Evolutionary conservation across 2,888 invertebrate genomes (phyloP).

Genomic region (Pristionchus maxplancki): DNA sequence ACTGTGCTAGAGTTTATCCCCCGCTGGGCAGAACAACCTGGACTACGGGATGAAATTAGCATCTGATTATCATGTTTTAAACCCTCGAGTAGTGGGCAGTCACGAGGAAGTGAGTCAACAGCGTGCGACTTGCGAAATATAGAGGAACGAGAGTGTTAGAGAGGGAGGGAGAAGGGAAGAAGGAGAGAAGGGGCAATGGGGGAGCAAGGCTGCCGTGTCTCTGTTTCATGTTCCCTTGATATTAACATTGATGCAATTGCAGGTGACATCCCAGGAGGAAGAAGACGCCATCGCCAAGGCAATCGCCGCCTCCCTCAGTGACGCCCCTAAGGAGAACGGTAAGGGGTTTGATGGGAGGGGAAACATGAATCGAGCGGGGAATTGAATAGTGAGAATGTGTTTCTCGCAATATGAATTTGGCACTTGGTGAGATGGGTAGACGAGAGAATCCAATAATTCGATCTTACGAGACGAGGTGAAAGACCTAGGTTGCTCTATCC

Average conservation of each 20-base stretch:
- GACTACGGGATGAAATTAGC: background rate
- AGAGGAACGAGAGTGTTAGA: conserved; percentile 3
- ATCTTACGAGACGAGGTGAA: background rate
- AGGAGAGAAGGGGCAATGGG: background rate
- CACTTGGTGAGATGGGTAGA: too few species aligned
- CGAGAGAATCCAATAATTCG: background rate
- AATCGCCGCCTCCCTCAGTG: conserved; percentile 70
- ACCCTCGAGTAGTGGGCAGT: background rate
- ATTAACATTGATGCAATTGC: background rate
- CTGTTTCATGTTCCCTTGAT: background rate
- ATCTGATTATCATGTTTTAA: background rate
- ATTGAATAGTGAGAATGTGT: too few species aligned
- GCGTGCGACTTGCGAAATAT: conserved; percentile 6
- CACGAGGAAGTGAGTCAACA: conserved; percentile 25
- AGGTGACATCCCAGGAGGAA: conserved; percentile 65
- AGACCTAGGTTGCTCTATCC: background rate
- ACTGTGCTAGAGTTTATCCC: too few species aligned
- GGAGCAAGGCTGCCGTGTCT: background rate
- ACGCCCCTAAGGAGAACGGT: conserved; percentile 52
- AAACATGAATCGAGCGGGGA: background rate
- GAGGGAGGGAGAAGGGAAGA: background rate
- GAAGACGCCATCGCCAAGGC: conserved; percentile 68
- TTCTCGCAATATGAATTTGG: too few species aligned
- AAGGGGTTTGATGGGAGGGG: background rate
- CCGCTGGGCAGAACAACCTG: background rate